A percentile compares a stretch with the other conserved stretches of the same genome.
Evolutionary conservation across 2,888 invertebrate genomes (phyloP).

Genomic region (Leucophenga maculata): DNA sequence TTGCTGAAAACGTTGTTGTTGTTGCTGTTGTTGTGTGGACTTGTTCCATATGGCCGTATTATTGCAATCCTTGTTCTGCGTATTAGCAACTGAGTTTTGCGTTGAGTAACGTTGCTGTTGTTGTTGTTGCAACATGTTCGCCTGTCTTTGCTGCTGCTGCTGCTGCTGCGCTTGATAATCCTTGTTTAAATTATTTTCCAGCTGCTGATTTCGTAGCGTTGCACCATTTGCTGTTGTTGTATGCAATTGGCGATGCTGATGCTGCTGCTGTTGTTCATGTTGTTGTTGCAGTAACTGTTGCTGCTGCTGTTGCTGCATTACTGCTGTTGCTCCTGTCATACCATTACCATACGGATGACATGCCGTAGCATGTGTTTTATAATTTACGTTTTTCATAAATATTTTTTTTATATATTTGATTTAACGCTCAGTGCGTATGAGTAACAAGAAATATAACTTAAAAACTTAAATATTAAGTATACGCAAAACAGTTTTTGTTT

Average conservation of each 20-base stretch:
- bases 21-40: too few relatives aligned
- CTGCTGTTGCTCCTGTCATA: constrained; percentile 19
- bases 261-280: constrained; percentile 42
- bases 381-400: constrained; percentile 62
- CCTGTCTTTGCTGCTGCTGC: constrained; percentile 34
- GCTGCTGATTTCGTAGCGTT: constrained; percentile 21
- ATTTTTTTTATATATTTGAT: constrained; percentile 32
- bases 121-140: constrained; percentile 33
- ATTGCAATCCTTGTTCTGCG: too few relatives aligned
- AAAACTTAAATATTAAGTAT: constrained; percentile 51
- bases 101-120: too few relatives aligned
- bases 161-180: constrained; percentile 29
- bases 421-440: constrained; percentile 21
- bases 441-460: constrained; percentile 33
- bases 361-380: constrained; percentile 64
- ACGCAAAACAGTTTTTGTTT: constrained; percentile 36
- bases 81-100: too few relatives aligned
- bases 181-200: not conserved
- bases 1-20: constrained; percentile 42
- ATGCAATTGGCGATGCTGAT: constrained; percentile 49
- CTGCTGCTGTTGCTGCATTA: constrained; percentile 37
- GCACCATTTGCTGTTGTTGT: constrained; percentile 37
- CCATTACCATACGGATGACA: constrained; percentile 53
- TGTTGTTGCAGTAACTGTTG: constrained; percentile 41
- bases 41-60: too few relatives aligned